Percentiles rank a stretch among this genome's conserved stretches.
Evolutionary conservation across 2,797 vertebrate species (phyloP).

Genomic region (Malurus splendens): DNA sequence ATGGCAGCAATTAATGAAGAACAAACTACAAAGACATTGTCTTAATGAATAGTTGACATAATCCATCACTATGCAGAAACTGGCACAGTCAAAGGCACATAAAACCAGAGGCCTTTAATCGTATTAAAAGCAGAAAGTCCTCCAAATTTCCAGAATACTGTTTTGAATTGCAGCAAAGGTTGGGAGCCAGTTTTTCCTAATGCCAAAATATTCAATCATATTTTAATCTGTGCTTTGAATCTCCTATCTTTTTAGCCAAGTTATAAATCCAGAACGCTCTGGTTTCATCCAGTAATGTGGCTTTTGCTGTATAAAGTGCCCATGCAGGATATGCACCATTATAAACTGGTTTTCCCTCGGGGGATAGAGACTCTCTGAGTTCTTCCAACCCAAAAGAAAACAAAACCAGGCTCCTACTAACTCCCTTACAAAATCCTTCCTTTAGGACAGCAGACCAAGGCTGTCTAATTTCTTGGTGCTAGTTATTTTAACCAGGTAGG

Average conservation of each 20-base stretch:
- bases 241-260: not conserved
- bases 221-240: not conserved
- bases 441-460: not conserved
- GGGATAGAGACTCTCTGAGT: not conserved
- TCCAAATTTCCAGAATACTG: not conserved
- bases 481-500: not conserved
- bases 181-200: not conserved
- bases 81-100: not conserved
- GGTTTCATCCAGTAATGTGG: not conserved
- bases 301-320: not conserved
- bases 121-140: not conserved
- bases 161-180: not conserved
- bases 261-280: not conserved
- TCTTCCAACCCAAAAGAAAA: not conserved
- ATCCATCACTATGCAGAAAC: not conserved
- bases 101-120: not conserved
- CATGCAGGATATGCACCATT: not conserved
- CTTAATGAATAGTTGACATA: not conserved
- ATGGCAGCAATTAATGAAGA: not conserved
- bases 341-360: not conserved
- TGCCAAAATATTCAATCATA: not conserved
- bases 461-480: not conserved
- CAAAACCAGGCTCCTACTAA: not conserved
- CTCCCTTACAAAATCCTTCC: not conserved
- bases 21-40: not conserved